A percentile compares a stretch with the other conserved stretches of the same genome.
Conservation (phyloP, 2,888 invertebrate genomes). For the Zonitis immaculata region DNA sequence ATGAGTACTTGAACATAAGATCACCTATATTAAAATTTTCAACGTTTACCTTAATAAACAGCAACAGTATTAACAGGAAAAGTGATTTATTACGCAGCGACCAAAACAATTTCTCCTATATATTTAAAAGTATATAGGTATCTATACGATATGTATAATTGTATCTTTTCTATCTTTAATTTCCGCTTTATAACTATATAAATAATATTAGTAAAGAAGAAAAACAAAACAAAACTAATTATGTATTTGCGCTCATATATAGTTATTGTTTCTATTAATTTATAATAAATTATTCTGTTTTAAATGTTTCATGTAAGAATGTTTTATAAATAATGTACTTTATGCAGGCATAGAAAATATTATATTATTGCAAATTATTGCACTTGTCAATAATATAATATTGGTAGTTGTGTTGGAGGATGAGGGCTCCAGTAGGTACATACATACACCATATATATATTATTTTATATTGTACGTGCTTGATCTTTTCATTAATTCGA, state of each 20-base stretch:
- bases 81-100: neutral
- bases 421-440: neutral
- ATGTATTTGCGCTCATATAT: too few relatives aligned
- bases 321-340: neutral
- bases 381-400: neutral
- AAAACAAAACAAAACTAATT: too few relatives aligned
- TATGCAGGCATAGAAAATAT: neutral
- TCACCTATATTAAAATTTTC: conserved; percentile 36
- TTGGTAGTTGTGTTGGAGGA: neutral
- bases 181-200: too few relatives aligned
- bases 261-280: too few relatives aligned
- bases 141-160: too few relatives aligned
- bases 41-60: conserved; percentile 32
- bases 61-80: neutral
- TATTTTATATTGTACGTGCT: too few relatives aligned
- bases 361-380: neutral
- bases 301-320: neutral
- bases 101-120: neutral
- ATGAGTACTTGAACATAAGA: conserved; percentile 31
- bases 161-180: too few relatives aligned
- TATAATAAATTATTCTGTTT: neutral
- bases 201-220: too few relatives aligned
- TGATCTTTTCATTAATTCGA: conserved; percentile 25
- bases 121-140: too few relatives aligned
- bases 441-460: too few relatives aligned